Percentiles rank a stretch among this genome's conserved stretches.
phyloP scores from a whole-genome alignment of 1,140 invertebrate genomes.

The Neelides sp. region DNA sequence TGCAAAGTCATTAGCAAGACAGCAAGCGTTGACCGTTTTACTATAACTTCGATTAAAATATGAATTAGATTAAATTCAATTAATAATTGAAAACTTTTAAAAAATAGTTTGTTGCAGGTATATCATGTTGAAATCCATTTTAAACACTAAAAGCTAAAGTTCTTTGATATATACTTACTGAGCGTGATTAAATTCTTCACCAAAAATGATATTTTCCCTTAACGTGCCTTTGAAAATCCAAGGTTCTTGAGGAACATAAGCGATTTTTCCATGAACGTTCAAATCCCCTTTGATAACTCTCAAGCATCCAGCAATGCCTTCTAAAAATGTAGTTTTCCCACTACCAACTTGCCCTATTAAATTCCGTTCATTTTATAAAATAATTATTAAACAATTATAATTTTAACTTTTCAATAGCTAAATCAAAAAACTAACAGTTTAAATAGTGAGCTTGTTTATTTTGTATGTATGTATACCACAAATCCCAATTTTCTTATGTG shows the following conservation, averaged over 20 bases:
- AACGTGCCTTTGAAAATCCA: constrained; percentile 47
- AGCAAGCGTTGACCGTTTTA: constrained; percentile 51
- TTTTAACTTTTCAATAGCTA: too few species aligned
- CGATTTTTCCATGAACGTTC: constrained; percentile 44
- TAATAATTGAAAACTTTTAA: neutral
- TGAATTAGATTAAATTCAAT: neutral
- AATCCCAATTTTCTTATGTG: too few species aligned
- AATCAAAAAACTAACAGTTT: too few species aligned
- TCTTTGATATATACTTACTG: constrained; percentile 22
- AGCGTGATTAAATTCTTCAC: constrained; percentile 37
- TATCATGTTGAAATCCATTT: too few species aligned
- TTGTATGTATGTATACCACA: too few species aligned
- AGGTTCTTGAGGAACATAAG: constrained; percentile 54
- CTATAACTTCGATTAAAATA: constrained; percentile 11
- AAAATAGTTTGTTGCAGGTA: too few species aligned
- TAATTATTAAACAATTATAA: too few species aligned
- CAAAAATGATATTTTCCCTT: constrained; percentile 47
- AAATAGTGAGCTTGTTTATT: too few species aligned
- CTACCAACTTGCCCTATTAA: constrained; percentile 44
- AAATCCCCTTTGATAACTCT: constrained; percentile 40
- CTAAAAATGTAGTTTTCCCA: constrained; percentile 50
- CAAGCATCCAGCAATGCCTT: constrained; percentile 49
- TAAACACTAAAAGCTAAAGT: neutral
- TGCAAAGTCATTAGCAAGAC: constrained; percentile 59
- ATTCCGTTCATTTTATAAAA: too few species aligned